Base-by-base conservation (phyloP, 2,888 invertebrate species). In the Diarsia rubi region DNA sequence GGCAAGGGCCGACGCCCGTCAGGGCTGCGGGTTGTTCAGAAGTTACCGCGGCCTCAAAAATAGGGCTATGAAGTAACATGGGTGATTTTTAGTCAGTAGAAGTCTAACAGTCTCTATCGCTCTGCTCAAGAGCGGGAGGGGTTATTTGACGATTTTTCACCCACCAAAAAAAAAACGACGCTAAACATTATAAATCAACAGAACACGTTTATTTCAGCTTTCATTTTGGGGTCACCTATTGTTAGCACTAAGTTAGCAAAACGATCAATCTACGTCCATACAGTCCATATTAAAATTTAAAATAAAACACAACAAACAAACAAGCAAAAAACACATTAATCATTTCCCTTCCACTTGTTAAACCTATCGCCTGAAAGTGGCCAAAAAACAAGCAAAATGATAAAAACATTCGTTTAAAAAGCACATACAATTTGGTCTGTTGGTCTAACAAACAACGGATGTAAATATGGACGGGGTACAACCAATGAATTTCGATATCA, bases 401-500 rank as follows among this genome's bases (percentile, higher is more conserved):
- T 73, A 73, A 78, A 81, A 82, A 67, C 73, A 66, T 70, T 67
- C 21, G 73, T 69, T 63, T 70, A 42, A 45, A 52, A 49, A 69
- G 4, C 37, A 47, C 52, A 54, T 47, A 71, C 47, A 69, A 75
- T 71, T 65, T 70, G 44, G 59, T 45, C 24, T 57, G 77, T 72
- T 78, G 37, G 75, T 67, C 68, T 62, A 44, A 59, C 78, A 75
- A 78, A 84, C 81, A 75, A 57, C n/a, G 31, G 24, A 31, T 12
- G 65, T 65, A 68, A 86, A 85, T 75, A 86, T 71, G 69, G 70
- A 59, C 66, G 47, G 42, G 59, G 60, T 64, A 14, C 49, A 64
- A 37, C 24, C 57, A 79, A 84, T 85, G 73, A 85, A 85, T 81
- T 82, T 65, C 69, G 27, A 81, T 78, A 86, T 69, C 78, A 64